phyloP scores from a whole-genome alignment of 2,113 vertebrate genomes.

The Pseudopipra pipra region DNA sequence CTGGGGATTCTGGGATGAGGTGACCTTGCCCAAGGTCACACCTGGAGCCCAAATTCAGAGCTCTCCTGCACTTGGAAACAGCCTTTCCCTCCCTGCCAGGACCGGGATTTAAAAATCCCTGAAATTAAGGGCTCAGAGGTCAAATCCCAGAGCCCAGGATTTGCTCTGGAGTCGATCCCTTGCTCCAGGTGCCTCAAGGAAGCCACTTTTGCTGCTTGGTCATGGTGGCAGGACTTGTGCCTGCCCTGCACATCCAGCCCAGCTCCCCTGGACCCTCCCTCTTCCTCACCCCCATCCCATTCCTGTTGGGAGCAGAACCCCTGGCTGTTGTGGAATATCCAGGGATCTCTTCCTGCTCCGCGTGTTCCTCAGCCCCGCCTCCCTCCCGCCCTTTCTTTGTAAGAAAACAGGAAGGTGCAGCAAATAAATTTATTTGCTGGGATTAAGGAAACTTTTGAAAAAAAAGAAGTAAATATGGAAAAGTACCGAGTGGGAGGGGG shows the following conservation, averaged over 20 bases:
- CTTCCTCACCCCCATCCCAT: not conserved
- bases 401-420: not conserved
- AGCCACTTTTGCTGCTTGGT: not conserved
- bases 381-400: not conserved
- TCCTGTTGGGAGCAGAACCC: rapidly evolving
- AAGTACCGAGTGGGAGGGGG: not conserved
- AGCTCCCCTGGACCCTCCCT: not conserved
- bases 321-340: rapidly evolving
- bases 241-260: not conserved
- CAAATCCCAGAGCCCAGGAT: not conserved
- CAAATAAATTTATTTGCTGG: not conserved
- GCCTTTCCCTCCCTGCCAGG: not conserved
- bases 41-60: rapidly evolving
- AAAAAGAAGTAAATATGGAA: not conserved
- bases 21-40: constrained; percentile 28
- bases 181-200: rapidly evolving
- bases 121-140: rapidly evolving
- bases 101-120: not conserved
- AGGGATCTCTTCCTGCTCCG: not conserved
- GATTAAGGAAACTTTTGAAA: not conserved
- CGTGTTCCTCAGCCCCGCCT: not conserved
- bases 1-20: rapidly evolving
- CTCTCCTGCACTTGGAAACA: rapidly evolving
- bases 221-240: not conserved
- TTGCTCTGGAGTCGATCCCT: not conserved